Percentiles rank a stretch among this genome's conserved stretches.
phyloP scores from a whole-genome alignment of 30 jellyfish, hydroid and myxozoan genomes.

The Pseudorhiza aurosa region DNA sequence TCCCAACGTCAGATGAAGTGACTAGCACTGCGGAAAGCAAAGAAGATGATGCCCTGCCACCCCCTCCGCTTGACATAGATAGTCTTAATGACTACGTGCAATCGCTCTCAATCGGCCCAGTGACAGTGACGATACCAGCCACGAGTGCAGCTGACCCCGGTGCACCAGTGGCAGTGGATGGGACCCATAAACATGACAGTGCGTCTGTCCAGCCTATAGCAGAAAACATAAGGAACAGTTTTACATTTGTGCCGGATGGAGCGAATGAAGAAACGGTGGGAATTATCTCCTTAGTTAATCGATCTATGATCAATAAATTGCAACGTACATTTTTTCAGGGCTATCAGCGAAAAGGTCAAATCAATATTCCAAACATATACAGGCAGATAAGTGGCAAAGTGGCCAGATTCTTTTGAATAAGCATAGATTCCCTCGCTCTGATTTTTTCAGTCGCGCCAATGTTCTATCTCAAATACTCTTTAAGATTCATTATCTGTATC shows the following conservation, averaged over 20 bases:
- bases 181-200: neutral
- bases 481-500: too few species aligned
- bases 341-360: too few species aligned
- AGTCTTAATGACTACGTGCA: neutral
- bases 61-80: neutral
- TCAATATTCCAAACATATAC: too few species aligned
- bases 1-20: neutral
- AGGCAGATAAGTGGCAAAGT: too few species aligned
- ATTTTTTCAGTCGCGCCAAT: too few species aligned
- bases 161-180: neutral
- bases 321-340: too few species aligned
- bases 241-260: constrained; percentile 51
- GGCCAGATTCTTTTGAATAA: too few species aligned
- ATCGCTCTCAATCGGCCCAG: neutral
- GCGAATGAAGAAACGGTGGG: constrained; percentile 49
- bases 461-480: too few species aligned
- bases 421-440: too few species aligned
- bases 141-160: neutral
- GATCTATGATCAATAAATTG: too few species aligned
- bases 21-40: constrained; percentile 8
- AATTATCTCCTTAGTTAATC: too few species aligned
- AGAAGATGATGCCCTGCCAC: neutral
- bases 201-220: constrained; percentile 6
- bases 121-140: constrained; percentile 1
- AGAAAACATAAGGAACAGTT: constrained; percentile 26